Conservation (phyloP, 2,113 vertebrate genomes). For the Tauraco erythrolophus region DNA sequence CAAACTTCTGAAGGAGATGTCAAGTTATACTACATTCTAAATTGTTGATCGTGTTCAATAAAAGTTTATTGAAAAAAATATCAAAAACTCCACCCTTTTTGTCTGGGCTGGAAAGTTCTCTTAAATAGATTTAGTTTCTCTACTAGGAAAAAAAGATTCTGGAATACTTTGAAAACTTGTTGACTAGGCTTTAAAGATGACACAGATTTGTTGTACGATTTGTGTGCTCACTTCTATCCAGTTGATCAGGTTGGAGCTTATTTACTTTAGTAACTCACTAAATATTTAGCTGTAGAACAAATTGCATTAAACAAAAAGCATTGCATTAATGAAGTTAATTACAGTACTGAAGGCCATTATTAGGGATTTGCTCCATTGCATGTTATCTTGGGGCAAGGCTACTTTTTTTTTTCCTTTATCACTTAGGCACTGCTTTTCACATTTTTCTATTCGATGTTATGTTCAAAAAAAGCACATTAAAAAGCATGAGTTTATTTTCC, state of each 20-base stretch:
- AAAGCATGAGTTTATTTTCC: conserved; percentile 38
- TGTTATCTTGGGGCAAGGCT: conserved; percentile 51
- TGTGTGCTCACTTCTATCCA: background rate
- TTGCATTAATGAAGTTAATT: background rate
- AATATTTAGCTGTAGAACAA: background rate
- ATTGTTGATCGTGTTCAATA: background rate
- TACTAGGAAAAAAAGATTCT: background rate
- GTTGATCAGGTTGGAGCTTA: background rate
- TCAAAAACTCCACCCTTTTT: background rate
- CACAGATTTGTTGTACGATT: background rate
- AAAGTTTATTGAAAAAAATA: background rate
- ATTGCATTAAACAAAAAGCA: background rate
- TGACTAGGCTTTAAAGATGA: background rate
- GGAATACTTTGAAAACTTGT: background rate
- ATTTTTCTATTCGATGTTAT: conserved; percentile 10
- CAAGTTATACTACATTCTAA: background rate
- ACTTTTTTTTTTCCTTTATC: background rate
- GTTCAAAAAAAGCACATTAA: background rate
- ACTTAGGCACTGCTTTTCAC: conserved; percentile 14
- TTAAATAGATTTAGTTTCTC: background rate
- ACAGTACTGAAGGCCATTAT: background rate
- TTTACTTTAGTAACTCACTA: background rate
- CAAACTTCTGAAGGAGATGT: too few relatives aligned
- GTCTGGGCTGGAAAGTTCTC: background rate
- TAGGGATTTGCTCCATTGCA: conserved; percentile 66